These are phyloP conservation scores for Alethe diademata DNA, from an alignment of 2,113 vertebrate species.

Conservation along the genomic window DNA sequence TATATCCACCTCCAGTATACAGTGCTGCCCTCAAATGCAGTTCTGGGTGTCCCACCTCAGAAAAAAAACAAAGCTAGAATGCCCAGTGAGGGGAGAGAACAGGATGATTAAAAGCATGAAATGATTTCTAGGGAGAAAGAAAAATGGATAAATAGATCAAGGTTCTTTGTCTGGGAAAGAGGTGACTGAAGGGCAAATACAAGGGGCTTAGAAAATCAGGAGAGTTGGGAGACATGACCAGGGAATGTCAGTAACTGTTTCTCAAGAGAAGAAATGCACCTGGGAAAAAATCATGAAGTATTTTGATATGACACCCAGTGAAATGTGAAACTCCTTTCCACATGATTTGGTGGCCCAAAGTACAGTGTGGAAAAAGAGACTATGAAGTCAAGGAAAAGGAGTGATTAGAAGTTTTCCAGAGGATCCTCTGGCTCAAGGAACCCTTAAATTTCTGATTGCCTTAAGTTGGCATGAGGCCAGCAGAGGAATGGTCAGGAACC, in stretches of 20 bases:
- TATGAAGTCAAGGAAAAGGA: background rate
- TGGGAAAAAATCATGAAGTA: background rate
- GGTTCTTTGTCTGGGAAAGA: background rate
- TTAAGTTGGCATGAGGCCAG: background rate
- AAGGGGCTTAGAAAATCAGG: background rate
- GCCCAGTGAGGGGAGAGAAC: background rate
- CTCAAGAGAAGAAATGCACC: background rate
- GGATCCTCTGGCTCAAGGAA: background rate
- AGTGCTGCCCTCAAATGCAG: background rate
- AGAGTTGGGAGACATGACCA: background rate
- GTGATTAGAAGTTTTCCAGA: background rate
- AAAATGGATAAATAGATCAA: background rate
- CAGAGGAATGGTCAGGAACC: background rate
- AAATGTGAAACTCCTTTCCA: background rate
- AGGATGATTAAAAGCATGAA: background rate
- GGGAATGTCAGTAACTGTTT: background rate
- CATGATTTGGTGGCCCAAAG: background rate
- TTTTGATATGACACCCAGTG: background rate
- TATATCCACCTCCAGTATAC: background rate
- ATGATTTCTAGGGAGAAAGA: background rate
- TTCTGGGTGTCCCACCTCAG: background rate
- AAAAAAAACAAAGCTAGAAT: background rate
- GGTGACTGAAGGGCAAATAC: background rate
- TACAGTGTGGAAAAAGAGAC: background rate
- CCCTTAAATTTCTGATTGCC: background rate